phyloP scores from a whole-genome alignment of 2,888 invertebrate species.

The Dicyrtoma fusca region DNA sequence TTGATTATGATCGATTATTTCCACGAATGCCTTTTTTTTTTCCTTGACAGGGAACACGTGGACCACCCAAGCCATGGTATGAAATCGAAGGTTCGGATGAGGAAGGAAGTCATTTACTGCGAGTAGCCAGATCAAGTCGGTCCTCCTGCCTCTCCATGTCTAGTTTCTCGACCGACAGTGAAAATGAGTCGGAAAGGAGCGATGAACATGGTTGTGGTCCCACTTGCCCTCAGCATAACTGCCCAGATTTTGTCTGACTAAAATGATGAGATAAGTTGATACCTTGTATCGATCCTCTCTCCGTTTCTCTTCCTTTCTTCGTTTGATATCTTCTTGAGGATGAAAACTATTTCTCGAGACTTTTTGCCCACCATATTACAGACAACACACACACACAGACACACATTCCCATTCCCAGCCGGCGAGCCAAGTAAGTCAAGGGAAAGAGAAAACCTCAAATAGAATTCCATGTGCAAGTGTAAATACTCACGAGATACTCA shows the following conservation, averaged over 20 bases:
- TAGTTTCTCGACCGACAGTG: constrained; percentile 34
- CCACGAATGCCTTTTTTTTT: constrained; percentile 8
- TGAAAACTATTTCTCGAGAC: constrained; percentile 3
- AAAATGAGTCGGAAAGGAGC: constrained; percentile 33
- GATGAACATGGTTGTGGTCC: neutral
- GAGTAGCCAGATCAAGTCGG: constrained; percentile 40
- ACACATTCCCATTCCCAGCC: too few species aligned
- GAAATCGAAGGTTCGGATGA: constrained; percentile 56
- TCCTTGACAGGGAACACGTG: constrained; percentile 25
- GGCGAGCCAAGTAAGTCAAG: too few species aligned
- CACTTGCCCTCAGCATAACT: constrained; percentile 46
- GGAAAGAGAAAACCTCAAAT: too few species aligned
- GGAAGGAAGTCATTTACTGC: constrained; percentile 48
- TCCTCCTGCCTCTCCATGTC: constrained; percentile 37
- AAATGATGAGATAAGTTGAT: neutral
- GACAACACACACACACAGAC: too few species aligned
- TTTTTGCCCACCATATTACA: too few species aligned
- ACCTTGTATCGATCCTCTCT: neutral
- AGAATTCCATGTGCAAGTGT: too few species aligned
- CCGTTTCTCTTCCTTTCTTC: neutral
- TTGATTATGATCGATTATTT: neutral
- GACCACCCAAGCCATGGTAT: constrained; percentile 53
- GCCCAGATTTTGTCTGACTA: constrained; percentile 47
- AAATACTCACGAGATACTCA: too few species aligned
- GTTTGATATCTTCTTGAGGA: neutral